phyloP scores from a whole-genome alignment of 1,140 invertebrate genomes.

The Dysdera silvatica region DNA sequence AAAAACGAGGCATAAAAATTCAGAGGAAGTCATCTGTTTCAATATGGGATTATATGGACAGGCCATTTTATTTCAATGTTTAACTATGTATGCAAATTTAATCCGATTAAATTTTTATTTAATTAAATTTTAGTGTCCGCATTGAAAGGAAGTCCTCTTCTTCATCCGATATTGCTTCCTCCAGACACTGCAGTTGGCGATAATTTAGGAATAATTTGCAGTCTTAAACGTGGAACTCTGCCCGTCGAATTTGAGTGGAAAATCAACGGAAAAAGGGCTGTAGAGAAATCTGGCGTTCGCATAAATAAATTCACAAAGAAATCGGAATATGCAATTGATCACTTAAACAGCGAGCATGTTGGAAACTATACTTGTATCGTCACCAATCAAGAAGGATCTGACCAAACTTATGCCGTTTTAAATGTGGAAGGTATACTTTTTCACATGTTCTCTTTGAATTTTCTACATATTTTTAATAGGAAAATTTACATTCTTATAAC shows the following conservation, averaged over 20 bases:
- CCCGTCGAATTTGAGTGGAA: constrained; percentile 27
- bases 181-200: constrained; percentile 13
- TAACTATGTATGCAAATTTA: no score
- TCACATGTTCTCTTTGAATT: background rate
- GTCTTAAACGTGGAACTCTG: constrained; percentile 19
- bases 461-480: no score
- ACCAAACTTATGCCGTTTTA: background rate
- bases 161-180: constrained; percentile 19
- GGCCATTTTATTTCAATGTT: no score
- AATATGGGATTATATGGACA: no score
- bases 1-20: no score
- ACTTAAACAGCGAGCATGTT: constrained; percentile 5
- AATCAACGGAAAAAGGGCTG: background rate
- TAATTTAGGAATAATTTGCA: constrained; percentile 16
- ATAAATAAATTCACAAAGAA: constrained; percentile 1
- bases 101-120: no score
- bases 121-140: no score
- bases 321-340: background rate
- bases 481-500: no score
- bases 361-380: constrained; percentile 23
- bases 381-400: constrained; percentile 2
- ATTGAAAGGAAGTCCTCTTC: constrained; percentile 8
- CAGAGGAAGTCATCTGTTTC: no score
- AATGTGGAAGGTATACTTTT: constrained; percentile 8
- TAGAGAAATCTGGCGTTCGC: background rate